Conservation (phyloP, 1,140 invertebrate genomes). For the Ptiloglossa arizonensis region DNA sequence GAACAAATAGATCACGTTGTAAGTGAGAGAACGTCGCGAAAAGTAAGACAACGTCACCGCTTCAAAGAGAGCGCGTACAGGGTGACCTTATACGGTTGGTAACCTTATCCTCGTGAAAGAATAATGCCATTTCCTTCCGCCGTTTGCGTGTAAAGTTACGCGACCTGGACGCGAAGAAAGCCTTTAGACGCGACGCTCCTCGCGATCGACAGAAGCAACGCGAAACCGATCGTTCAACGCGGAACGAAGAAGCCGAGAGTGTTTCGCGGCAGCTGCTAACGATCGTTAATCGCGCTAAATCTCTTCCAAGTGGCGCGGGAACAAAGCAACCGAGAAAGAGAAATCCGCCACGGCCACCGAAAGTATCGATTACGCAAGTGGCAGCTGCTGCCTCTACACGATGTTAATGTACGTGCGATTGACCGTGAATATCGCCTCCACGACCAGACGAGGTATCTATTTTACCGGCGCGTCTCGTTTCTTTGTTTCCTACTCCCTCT, state of each 20-base stretch:
- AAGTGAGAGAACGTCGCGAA: too few species aligned
- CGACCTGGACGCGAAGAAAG: too few species aligned
- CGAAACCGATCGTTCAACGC: neutral
- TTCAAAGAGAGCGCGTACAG: too few species aligned
- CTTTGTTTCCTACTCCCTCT: neutral
- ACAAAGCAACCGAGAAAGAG: conserved; percentile 21
- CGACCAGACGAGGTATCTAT: neutral
- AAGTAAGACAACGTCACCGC: too few species aligned
- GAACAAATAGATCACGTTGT: too few species aligned
- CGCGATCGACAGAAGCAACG: neutral
- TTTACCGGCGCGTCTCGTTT: neutral
- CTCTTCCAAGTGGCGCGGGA: conserved; percentile 18
- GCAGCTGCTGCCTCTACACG: conserved; percentile 1
- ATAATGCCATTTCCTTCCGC: too few species aligned
- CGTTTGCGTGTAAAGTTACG: too few species aligned
- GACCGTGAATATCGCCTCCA: conserved; percentile 10
- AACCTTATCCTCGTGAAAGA: too few species aligned
- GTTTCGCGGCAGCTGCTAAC: conserved; percentile 43
- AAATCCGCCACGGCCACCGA: conserved; percentile 17
- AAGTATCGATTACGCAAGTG: conserved; percentile 23
- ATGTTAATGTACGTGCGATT: conserved; percentile 23
- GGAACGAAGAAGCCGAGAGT: conserved; percentile 17
- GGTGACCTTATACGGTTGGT: too few species aligned
- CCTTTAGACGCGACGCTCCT: neutral
- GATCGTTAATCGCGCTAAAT: conserved; percentile 35